Evolutionary conservation across 2,888 invertebrate species (phyloP).

Genomic region (Neria commutata): DNA sequence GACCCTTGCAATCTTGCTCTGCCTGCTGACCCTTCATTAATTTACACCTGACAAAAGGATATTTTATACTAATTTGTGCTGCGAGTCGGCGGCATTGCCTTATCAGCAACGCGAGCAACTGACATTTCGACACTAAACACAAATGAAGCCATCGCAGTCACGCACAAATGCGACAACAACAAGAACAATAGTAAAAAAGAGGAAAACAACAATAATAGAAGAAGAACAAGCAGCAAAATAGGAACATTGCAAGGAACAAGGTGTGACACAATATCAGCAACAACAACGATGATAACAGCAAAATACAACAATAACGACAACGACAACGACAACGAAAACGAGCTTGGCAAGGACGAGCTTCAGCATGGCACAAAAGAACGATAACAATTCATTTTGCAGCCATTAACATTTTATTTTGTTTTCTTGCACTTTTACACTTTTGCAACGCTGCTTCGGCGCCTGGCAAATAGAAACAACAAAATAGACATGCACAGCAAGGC

Average conservation of each 20-base stretch:
- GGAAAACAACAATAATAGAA: too few species aligned
- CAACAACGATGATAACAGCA: neutral
- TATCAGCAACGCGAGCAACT: slow-evolving; percentile 1
- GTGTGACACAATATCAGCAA: too few species aligned
- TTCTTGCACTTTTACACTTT: neutral
- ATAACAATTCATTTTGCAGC: neutral
- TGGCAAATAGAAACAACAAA: too few species aligned
- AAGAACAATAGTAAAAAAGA: too few species aligned
- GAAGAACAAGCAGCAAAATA: too few species aligned
- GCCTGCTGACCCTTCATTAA: slow-evolving; percentile 6
- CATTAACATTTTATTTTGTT: neutral
- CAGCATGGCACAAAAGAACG: too few species aligned
- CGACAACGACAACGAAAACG: neutral
- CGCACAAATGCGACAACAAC: neutral
- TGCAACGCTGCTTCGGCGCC: too few species aligned
- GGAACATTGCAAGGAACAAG: too few species aligned
- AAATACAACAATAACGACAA: neutral
- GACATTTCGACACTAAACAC: slow-evolving; percentile 6
- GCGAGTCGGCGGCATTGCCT: neutral
- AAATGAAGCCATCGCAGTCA: neutral
- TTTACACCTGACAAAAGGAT: slow-evolving; percentile 11
- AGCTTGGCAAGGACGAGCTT: too few species aligned
- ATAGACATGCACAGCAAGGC: too few species aligned
- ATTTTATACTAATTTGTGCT: slow-evolving; percentile 8
- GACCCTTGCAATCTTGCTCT: neutral